These are phyloP conservation scores for Microplitis deprimator DNA, from an alignment of 2,888 invertebrate genomes.

Conservation along the genomic window DNA sequence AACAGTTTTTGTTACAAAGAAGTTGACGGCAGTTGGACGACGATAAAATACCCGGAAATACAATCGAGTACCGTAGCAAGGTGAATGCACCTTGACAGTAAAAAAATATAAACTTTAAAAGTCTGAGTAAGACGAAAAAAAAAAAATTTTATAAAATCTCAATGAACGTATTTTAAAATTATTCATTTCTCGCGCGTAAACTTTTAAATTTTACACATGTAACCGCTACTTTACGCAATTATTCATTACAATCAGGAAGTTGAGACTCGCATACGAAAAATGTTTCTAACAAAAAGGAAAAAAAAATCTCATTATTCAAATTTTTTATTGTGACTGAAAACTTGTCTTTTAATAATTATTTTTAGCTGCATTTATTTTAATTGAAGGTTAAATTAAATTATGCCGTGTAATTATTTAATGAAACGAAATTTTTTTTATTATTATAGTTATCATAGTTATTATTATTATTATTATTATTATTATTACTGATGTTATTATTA, in stretches of 20 bases:
- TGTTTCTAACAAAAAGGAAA: background rate
- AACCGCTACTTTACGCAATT: conserved; percentile 41
- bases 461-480: too few relatives aligned
- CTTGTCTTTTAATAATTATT: background rate
- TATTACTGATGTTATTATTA: too few relatives aligned
- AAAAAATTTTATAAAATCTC: conserved; percentile 1
- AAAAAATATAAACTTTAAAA: conserved; percentile 17
- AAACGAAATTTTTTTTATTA: background rate
- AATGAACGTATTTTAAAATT: conserved; percentile 29
- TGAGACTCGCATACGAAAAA: background rate
- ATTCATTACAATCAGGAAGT: conserved; percentile 8
- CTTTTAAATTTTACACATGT: conserved; percentile 34
- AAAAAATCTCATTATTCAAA: background rate
- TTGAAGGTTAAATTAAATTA: background rate
- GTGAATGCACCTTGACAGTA: conserved; percentile 35
- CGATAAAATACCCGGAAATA: conserved; percentile 36
- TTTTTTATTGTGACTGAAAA: background rate
- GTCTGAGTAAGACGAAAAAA: background rate
- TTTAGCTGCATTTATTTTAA: background rate
- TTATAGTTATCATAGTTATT: background rate
- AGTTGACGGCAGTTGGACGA: conserved; percentile 28
- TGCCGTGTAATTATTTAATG: background rate
- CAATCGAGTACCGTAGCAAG: conserved; percentile 39
- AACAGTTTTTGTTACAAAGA: conserved; percentile 24
- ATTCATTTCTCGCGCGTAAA: conserved; percentile 11